Evolutionary conservation across 2,113 vertebrate genomes (phyloP), one percentile per base, ranked within the genome.

Genomic region (Sus scrofa): DNA sequence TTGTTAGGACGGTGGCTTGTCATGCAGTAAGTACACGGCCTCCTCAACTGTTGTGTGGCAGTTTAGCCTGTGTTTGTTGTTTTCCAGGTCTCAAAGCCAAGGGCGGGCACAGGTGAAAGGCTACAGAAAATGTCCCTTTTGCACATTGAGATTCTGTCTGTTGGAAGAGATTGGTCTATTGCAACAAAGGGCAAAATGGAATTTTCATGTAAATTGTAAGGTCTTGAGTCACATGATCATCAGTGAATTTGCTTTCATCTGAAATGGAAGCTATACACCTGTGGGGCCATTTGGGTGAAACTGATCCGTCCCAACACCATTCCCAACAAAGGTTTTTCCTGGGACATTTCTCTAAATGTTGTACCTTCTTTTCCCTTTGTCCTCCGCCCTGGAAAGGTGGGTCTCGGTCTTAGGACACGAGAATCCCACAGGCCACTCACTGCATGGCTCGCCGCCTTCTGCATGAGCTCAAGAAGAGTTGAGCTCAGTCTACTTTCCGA

Each of bases 241-340:
- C 97, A 79, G 82, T 97, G 96, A 97, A 96, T 95, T 95, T 96
- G 78, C 95, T 97, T 98, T 98, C 90, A 84, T 97, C 95, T 97
- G 67, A 97, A 98, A 96, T 97, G 94, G 96, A 97, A 98, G 70
- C 96, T 91, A 52, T 0, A 77, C 89, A 77, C 89, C 70, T 95
- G n/a, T 63, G 68, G 56, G 97, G 44, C 60, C 74, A 14, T 77
- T 81, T 63, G 71, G 34, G 24, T 96, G 94, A 97, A 95, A 97
- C 6, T 82, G 87, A 98, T 94, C 0, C 0, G 95, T 93, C 1
- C 0, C 86, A 68, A 86, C 60, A 79, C 79, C 37, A 65, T 95
- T 97, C 96, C 96, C 77, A 60, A 20, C 44, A 91, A 93, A 97
- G 88, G 26, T 22, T 52, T 96, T 84, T 62, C 50, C 92, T 96